A percentile compares a stretch with the other conserved stretches of the same genome.
phyloP scores from a whole-genome alignment of 2,113 vertebrate species.

The Mungos mungo region DNA sequence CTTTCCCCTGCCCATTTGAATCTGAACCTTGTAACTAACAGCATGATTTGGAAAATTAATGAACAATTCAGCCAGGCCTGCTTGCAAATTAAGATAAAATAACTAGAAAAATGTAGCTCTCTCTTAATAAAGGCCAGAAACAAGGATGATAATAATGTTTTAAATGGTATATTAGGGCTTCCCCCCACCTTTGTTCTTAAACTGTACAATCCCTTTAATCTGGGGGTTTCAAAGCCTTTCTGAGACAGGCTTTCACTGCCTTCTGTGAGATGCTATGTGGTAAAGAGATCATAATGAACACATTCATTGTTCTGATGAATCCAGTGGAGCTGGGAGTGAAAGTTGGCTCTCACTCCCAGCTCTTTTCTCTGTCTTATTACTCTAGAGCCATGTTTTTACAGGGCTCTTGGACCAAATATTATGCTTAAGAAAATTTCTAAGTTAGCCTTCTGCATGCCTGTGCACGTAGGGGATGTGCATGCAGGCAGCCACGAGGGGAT shows the following conservation, averaged over 20 bases:
- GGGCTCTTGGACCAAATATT: not conserved
- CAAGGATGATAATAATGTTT: slow-evolving; percentile 31
- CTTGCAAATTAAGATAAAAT: slow-evolving; percentile 69
- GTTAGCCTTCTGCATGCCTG: not conserved
- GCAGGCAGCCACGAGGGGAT: not conserved
- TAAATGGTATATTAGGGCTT: slow-evolving; percentile 55
- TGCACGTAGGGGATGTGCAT: not conserved
- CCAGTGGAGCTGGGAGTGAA: not conserved
- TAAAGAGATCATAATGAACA: not conserved
- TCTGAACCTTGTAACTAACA: slow-evolving; percentile 82
- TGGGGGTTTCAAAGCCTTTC: slow-evolving; percentile 46
- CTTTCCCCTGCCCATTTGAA: slow-evolving; percentile 67
- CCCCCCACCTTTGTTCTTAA: slow-evolving; percentile 65
- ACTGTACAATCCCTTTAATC: slow-evolving; percentile 61
- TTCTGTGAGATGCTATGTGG: not conserved
- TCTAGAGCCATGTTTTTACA: not conserved
- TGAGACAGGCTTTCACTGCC: not conserved
- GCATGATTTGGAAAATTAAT: slow-evolving; percentile 74
- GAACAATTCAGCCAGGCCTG: slow-evolving; percentile 58
- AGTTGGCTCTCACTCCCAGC: not conserved
- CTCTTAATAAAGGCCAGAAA: slow-evolving; percentile 57
- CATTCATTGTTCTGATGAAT: not conserved
- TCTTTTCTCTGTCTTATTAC: not conserved
- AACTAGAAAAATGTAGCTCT: slow-evolving; percentile 52
- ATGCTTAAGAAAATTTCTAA: not conserved